Conservation (phyloP, 2,113 vertebrate species). For the Astatotilapia flaviijosephi region DNA sequence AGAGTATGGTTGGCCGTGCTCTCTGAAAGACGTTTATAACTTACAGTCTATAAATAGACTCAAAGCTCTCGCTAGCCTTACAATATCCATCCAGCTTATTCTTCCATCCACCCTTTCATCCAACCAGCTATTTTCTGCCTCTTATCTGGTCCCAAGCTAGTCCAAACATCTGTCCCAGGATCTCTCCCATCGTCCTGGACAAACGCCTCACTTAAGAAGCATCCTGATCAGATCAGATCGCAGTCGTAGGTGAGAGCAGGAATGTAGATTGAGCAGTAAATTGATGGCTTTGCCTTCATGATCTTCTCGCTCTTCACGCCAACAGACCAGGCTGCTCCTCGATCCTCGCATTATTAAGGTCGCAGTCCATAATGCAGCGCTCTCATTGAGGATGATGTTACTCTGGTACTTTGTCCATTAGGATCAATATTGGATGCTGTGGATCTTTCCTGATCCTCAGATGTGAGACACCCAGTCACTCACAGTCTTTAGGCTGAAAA, state of each 20-base stretch:
- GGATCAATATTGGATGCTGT: background rate
- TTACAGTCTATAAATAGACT: background rate
- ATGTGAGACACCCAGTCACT: background rate
- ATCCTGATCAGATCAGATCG: background rate
- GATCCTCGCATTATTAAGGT: accelerated
- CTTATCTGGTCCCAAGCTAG: background rate
- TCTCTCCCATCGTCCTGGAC: background rate
- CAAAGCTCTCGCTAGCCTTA: background rate
- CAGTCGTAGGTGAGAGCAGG: background rate
- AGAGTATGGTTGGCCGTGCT: background rate
- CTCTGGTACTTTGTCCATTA: background rate
- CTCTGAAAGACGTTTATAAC: background rate
- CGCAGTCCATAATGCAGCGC: background rate
- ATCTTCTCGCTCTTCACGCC: background rate
- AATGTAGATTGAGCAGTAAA: background rate
- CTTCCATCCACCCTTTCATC: accelerated
- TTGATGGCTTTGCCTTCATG: background rate
- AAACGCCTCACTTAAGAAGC: background rate
- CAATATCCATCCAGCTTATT: accelerated
- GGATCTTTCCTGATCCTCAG: background rate
- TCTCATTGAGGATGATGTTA: background rate
- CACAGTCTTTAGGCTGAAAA: background rate
- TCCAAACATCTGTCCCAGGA: background rate
- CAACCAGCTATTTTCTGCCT: background rate
- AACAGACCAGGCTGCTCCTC: background rate